Base-by-base conservation (phyloP, 2,888 invertebrate species). In the Ditylenchus weischeri region DNA sequence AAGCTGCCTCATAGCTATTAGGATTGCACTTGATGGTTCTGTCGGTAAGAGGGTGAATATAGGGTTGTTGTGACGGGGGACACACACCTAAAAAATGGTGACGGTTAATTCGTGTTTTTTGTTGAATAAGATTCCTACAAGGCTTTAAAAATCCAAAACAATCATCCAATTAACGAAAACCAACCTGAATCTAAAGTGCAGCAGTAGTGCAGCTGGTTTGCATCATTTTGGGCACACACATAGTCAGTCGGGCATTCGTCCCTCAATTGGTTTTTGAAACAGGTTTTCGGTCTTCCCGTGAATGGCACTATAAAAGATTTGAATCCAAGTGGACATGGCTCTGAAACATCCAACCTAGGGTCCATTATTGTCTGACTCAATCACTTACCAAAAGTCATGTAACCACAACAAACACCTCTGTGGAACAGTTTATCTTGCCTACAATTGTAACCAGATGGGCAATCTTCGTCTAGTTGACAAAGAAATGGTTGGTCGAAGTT, bases 351-450 rank as follows among this genome's bases (percentile, higher is more conserved):
- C 2, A 43, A 62, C 8, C 15, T 21, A 49, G 50, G 18, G 15
- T 4, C 23, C 19, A 48, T 29, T n/a, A 49, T 21, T 35, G 36
- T 13, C n/a, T 19, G 35, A 11, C 21, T 38, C 11, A 63, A 36
- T 18, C 15, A 2, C 59, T 2, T 57, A 69, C 69, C 68, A 47
- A 69, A 69, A 54, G 51, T 49, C 49, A 63, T 68, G 59, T 70
- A 69, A 4, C 73, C 73, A 51, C 73, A 73, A 62, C 73, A 73
- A 23, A 73, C 69, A 51, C 74, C 68, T 6, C 73, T 51, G 13
- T 64, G 66, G 47, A 71, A 71, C 13, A 71, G 59, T 18, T 64
- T 66, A 57, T 71, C 71, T 15, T 63, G 65, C 6, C 71, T 62
- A 21, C 71, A 71, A 5, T 50, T 69, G 54, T 71, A 66, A n/a